Percentiles rank a stretch among this genome's conserved stretches.
These are phyloP conservation scores for Nyctereutes procyonoides DNA, from an alignment of 2,113 vertebrate genomes.

Conservation along the genomic window DNA sequence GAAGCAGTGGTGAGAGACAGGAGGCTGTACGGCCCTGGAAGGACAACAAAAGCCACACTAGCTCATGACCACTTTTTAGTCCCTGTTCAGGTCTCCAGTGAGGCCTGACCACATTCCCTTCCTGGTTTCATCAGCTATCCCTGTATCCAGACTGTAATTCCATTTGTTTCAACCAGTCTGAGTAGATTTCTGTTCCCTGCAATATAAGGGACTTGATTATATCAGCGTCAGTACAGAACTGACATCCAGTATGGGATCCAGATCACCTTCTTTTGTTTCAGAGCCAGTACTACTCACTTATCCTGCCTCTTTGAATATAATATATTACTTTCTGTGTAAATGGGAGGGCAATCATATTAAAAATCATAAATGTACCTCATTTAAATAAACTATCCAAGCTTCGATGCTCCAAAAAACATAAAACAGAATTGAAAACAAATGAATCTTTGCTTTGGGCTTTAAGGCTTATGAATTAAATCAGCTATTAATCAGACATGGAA, in stretches of 20 bases:
- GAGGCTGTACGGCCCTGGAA: background rate
- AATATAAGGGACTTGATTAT: background rate
- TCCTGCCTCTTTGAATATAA: slow-evolving; percentile 68
- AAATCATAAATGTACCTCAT: slow-evolving; percentile 76
- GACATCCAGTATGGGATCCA: slow-evolving; percentile 40
- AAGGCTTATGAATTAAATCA: slow-evolving; percentile 77
- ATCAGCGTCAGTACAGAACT: background rate
- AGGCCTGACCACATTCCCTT: background rate
- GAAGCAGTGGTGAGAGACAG: background rate
- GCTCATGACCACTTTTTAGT: background rate
- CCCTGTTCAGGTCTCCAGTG: background rate
- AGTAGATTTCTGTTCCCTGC: slow-evolving; percentile 44
- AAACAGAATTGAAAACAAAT: slow-evolving; percentile 78
- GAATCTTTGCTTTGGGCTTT: slow-evolving; percentile 75
- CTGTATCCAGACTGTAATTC: background rate
- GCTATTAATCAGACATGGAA: slow-evolving; percentile 65
- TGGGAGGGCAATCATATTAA: slow-evolving; percentile 68
- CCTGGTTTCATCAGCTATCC: background rate
- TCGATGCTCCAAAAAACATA: slow-evolving; percentile 72
- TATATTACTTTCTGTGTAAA: slow-evolving; percentile 69
- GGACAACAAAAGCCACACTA: background rate
- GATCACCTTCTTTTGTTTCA: slow-evolving; percentile 28
- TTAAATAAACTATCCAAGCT: slow-evolving; percentile 80
- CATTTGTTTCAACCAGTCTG: background rate
- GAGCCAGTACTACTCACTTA: slow-evolving; percentile 49